Evolutionary conservation across 2,888 invertebrate genomes (phyloP).

Genomic region (Nematopogon swammerdamellus): DNA sequence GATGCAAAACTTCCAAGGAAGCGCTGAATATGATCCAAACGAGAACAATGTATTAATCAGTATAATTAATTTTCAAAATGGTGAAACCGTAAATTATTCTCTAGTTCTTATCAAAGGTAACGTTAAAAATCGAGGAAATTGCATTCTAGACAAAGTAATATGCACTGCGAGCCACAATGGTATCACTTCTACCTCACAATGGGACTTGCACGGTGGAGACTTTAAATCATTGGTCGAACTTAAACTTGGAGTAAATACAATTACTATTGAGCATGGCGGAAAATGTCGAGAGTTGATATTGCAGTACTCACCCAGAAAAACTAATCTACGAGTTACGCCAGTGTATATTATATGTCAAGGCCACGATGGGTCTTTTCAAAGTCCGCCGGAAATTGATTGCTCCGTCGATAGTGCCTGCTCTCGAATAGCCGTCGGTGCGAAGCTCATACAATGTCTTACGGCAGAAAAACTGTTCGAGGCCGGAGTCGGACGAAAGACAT

Average conservation of each 20-base stretch:
- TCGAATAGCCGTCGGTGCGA: slow-evolving; percentile 72
- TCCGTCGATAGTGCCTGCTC: slow-evolving; percentile 70
- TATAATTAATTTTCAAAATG: slow-evolving; percentile 60
- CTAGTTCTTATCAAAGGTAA: slow-evolving; percentile 60
- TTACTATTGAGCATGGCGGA: slow-evolving; percentile 57
- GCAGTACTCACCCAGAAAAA: slow-evolving; percentile 55
- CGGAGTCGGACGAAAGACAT: slow-evolving; percentile 75
- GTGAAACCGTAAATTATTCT: slow-evolving; percentile 59
- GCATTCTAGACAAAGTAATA: slow-evolving; percentile 18
- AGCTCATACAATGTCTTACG: slow-evolving; percentile 80
- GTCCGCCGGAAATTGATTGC: slow-evolving; percentile 60
- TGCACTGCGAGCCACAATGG: slow-evolving; percentile 39
- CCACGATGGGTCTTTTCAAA: slow-evolving; percentile 76
- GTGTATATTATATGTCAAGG: slow-evolving; percentile 80
- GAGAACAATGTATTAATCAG: slow-evolving; percentile 43
- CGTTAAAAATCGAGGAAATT: slow-evolving; percentile 17
- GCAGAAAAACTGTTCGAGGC: slow-evolving; percentile 84
- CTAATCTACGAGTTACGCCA: slow-evolving; percentile 66
- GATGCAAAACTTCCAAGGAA: slow-evolving; percentile 40
- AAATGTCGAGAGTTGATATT: slow-evolving; percentile 45
- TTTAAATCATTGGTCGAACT: slow-evolving; percentile 69
- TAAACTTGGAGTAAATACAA: slow-evolving; percentile 58
- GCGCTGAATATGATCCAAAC: slow-evolving; percentile 36
- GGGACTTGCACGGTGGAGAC: slow-evolving; percentile 63
- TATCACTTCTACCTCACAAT: slow-evolving; percentile 40